phyloP scores from a whole-genome alignment of 2,797 vertebrate genomes.

The Parauchenoglanis ngamensis region DNA sequence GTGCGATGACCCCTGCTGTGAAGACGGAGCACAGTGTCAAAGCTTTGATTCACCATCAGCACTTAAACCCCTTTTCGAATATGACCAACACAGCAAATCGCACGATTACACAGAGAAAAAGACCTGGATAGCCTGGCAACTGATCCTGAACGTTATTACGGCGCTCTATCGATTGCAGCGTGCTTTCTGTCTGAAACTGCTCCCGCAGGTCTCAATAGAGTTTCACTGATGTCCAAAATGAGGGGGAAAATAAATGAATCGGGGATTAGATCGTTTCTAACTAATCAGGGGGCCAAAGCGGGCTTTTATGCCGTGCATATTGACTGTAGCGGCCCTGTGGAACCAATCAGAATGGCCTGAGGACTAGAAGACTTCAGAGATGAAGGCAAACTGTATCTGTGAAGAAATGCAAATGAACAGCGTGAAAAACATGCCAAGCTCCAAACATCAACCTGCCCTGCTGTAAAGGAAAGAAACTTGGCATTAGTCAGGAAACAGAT shows the following conservation, averaged over 20 bases:
- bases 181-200: constrained; percentile 34
- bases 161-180: constrained; percentile 17
- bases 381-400: background rate
- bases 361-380: constrained; percentile 15
- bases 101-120: constrained; percentile 28
- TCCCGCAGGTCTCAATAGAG: constrained; percentile 22
- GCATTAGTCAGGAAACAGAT: constrained; percentile 22
- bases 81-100: constrained; percentile 30
- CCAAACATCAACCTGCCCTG: constrained; percentile 13
- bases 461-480: constrained; percentile 23
- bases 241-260: constrained; percentile 33
- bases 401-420: constrained; percentile 40
- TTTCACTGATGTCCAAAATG: constrained; percentile 22
- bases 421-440: constrained; percentile 8
- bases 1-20: constrained; percentile 7
- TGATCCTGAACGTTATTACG: constrained; percentile 27
- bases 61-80: constrained; percentile 21
- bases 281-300: constrained; percentile 18
- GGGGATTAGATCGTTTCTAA: constrained; percentile 27
- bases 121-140: constrained; percentile 11
- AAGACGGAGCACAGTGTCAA: constrained; percentile 16
- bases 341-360: constrained; percentile 22
- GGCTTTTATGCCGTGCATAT: constrained; percentile 1
- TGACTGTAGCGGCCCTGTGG: constrained; percentile 4
- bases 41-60: constrained; percentile 19